Percentiles rank a stretch among this genome's conserved stretches.
Evolutionary conservation across 1,140 invertebrate genomes (phyloP).

Genomic region (Phortica variegata): DNA sequence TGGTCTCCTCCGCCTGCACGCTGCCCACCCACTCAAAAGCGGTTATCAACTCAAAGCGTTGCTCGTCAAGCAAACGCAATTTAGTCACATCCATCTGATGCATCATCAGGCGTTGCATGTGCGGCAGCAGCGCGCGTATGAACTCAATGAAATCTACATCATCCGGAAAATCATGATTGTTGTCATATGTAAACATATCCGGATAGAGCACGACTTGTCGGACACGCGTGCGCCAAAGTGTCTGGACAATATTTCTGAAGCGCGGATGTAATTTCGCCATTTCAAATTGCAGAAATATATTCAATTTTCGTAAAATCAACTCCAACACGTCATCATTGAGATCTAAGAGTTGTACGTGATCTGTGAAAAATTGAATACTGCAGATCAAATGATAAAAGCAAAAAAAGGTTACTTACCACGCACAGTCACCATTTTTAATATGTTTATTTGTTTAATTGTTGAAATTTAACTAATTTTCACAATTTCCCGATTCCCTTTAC

Average conservation of each 20-base stretch:
- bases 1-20: neutral
- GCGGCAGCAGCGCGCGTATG: slow-evolving; percentile 20
- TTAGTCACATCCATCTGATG: slow-evolving; percentile 28
- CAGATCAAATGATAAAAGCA: too few relatives aligned
- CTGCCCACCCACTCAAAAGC: slow-evolving; percentile 29
- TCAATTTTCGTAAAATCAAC: slow-evolving; percentile 31
- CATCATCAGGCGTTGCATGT: slow-evolving; percentile 30
- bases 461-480: too few relatives aligned
- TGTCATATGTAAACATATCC: slow-evolving; percentile 8
- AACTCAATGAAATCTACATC: slow-evolving; percentile 26
- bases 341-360: slow-evolving; percentile 15
- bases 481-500: too few relatives aligned
- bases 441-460: too few relatives aligned
- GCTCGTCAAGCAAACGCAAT: slow-evolving; percentile 27
- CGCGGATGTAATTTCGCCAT: slow-evolving; percentile 32
- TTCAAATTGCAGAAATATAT: slow-evolving; percentile 38
- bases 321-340: slow-evolving; percentile 43
- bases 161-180: neutral
- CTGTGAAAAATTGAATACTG: slow-evolving; percentile 1
- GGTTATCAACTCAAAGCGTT: slow-evolving; percentile 11
- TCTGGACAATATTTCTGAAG: slow-evolving; percentile 28
- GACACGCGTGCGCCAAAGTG: slow-evolving; percentile 37
- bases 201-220: slow-evolving; percentile 28
- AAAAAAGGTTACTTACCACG: too few relatives aligned
- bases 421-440: too few relatives aligned